phyloP scores from a whole-genome alignment of 1,140 invertebrate genomes.

The Arion vulgaris region DNA sequence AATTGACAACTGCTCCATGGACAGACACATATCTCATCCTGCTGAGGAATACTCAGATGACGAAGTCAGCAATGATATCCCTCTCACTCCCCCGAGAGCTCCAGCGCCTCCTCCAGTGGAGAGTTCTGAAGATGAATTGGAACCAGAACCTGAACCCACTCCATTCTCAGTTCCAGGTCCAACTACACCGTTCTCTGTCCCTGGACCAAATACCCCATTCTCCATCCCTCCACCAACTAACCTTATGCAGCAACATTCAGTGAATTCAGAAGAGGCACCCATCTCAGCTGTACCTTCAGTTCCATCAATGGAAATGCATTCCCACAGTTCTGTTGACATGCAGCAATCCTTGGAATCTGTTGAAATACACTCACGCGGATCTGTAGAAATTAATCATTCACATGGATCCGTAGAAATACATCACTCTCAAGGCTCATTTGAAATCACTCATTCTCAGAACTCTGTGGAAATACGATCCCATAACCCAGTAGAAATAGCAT shows the following conservation, averaged over 20 bases:
- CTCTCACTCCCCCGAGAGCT: slow-evolving; percentile 48
- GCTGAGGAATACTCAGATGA: slow-evolving; percentile 41
- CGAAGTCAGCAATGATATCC: slow-evolving; percentile 49
- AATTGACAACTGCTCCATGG: not conserved
- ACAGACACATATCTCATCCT: slow-evolving; percentile 9
- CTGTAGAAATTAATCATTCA: slow-evolving; percentile 6
- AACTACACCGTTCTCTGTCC: slow-evolving; percentile 31
- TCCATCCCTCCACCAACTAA: slow-evolving; percentile 39
- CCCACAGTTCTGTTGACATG: slow-evolving; percentile 13
- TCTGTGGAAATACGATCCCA: slow-evolving; percentile 3
- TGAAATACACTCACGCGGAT: slow-evolving; percentile 19
- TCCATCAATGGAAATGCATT: slow-evolving; percentile 28
- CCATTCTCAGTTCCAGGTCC: slow-evolving; percentile 35
- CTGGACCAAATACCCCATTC: slow-evolving; percentile 31
- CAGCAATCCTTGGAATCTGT: slow-evolving; percentile 4
- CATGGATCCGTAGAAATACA: slow-evolving; percentile 6
- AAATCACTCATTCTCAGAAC: slow-evolving; percentile 3
- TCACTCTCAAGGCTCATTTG: not conserved
- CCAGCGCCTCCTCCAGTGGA: slow-evolving; percentile 50
- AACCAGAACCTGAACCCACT: slow-evolving; percentile 3
- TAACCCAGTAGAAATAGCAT: not conserved
- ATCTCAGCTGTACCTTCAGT: slow-evolving; percentile 41
- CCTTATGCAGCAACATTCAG: slow-evolving; percentile 38
- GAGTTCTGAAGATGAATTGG: slow-evolving; percentile 49
- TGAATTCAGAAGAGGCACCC: slow-evolving; percentile 37